These are phyloP conservation scores for Chrosomus eos DNA, from an alignment of 2,797 vertebrate species.

Conservation along the genomic window DNA sequence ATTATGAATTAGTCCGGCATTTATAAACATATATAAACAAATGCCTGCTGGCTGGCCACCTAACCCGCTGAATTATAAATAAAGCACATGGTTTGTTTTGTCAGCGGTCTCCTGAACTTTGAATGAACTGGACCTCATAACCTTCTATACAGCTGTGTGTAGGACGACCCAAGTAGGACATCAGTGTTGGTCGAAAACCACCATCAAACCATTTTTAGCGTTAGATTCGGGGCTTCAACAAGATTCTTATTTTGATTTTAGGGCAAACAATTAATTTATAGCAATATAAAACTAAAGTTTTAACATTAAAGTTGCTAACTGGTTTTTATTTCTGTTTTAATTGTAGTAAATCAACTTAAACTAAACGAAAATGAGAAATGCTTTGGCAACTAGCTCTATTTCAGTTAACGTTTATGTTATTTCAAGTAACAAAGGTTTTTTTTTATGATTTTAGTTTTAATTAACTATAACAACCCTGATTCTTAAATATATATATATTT, in stretches of 20 bases:
- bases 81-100: conserved; percentile 3
- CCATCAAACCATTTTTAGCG: neutral
- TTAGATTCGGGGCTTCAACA: no score
- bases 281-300: neutral
- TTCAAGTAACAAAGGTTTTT: no score
- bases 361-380: neutral
- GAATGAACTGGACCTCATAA: neutral
- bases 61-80: conserved; percentile 19
- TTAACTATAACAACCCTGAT: neutral
- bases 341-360: neutral
- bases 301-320: neutral
- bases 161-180: neutral
- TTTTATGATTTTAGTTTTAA: neutral
- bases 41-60: neutral
- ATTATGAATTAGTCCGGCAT: conserved; percentile 18
- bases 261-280: neutral
- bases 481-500: neutral
- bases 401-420: neutral
- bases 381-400: neutral
- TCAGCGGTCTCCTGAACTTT: neutral
- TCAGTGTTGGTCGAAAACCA: neutral
- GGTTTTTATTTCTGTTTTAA: neutral
- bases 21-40: conserved; percentile 40
- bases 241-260: no score
- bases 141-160: neutral